Evolutionary conservation across 2,888 invertebrate species (phyloP).

Genomic region (Lepidonotus clava): DNA sequence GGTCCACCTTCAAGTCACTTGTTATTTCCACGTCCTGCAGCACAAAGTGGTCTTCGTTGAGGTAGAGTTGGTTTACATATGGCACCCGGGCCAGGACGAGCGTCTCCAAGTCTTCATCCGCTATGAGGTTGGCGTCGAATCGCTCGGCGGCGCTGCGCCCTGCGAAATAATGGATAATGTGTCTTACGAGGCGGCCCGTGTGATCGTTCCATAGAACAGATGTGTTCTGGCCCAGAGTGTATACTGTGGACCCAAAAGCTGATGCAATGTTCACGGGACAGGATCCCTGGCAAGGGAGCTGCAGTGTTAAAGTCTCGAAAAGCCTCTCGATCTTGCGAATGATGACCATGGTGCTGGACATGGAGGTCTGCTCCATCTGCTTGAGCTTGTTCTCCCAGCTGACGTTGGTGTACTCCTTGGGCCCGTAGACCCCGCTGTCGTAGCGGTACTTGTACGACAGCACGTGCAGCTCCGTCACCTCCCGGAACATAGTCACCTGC

Average conservation of each 20-base stretch:
- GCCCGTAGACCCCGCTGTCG: slow-evolving; percentile 59
- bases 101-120: slow-evolving; percentile 63
- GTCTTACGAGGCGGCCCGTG: slow-evolving; percentile 60
- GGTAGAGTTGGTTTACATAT: slow-evolving; percentile 63
- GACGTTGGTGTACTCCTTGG: slow-evolving; percentile 8
- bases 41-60: slow-evolving; percentile 63
- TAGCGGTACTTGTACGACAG: slow-evolving; percentile 63
- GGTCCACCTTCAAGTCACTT: slow-evolving; percentile 61
- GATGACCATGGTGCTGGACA: slow-evolving; percentile 53
- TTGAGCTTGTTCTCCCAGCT: slow-evolving; percentile 47
- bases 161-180: slow-evolving; percentile 63
- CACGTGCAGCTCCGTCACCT: slow-evolving; percentile 64
- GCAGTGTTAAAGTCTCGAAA: slow-evolving; percentile 64
- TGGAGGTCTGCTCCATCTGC: slow-evolving; percentile 33
- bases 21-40: slow-evolving; percentile 62
- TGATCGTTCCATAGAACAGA: slow-evolving; percentile 63
- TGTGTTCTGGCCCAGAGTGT: slow-evolving; percentile 60
- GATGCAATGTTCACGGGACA: slow-evolving; percentile 60
- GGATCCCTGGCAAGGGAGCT: slow-evolving; percentile 62
- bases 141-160: slow-evolving; percentile 59
- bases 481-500: slow-evolving; percentile 61
- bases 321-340: slow-evolving; percentile 64
- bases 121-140: slow-evolving; percentile 57
- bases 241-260: slow-evolving; percentile 59
- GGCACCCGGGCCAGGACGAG: slow-evolving; percentile 63